Evolutionary conservation across 2,888 invertebrate genomes (phyloP).

Genomic region (Lamproptera curius): DNA sequence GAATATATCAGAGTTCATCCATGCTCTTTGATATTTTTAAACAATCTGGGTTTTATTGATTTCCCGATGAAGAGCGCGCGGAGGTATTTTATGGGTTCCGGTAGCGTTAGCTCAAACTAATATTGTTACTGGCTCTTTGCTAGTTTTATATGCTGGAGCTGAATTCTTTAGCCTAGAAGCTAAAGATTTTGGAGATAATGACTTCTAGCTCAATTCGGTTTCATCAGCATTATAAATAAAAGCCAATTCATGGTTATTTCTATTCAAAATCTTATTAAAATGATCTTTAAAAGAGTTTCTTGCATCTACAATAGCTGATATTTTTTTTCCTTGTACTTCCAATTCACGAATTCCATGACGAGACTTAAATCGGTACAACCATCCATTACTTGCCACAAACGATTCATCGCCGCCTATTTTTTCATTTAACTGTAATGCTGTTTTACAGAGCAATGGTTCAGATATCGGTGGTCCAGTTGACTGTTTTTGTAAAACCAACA

Average conservation of each 20-base stretch:
- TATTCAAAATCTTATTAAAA: constrained; percentile 24
- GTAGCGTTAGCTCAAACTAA: constrained; percentile 28
- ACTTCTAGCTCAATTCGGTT: constrained; percentile 26
- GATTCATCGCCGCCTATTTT: constrained; percentile 29
- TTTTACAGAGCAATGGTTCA: constrained; percentile 31
- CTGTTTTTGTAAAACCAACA: constrained; percentile 16
- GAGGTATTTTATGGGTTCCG: constrained; percentile 25
- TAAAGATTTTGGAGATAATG: constrained; percentile 25
- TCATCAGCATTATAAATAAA: constrained; percentile 28
- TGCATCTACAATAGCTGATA: constrained; percentile 25
- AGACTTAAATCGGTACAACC: too few species aligned
- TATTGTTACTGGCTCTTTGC: constrained; percentile 27
- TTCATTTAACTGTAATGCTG: constrained; percentile 31
- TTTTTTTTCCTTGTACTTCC: constrained; percentile 29
- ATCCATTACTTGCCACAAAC: constrained; percentile 31
- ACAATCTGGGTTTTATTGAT: constrained; percentile 21
- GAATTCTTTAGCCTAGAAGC: constrained; percentile 22
- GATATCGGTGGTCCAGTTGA: constrained; percentile 30
- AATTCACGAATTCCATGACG: constrained; percentile 31
- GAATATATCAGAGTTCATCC: constrained; percentile 18
- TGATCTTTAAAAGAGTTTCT: constrained; percentile 27
- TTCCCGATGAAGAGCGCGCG: constrained; percentile 26
- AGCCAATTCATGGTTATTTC: constrained; percentile 25
- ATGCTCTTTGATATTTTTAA: constrained; percentile 21
- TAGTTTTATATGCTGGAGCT: constrained; percentile 21